Evolutionary conservation across 1,140 invertebrate species (phyloP).

Genomic region (Cotesia chilonis): DNA sequence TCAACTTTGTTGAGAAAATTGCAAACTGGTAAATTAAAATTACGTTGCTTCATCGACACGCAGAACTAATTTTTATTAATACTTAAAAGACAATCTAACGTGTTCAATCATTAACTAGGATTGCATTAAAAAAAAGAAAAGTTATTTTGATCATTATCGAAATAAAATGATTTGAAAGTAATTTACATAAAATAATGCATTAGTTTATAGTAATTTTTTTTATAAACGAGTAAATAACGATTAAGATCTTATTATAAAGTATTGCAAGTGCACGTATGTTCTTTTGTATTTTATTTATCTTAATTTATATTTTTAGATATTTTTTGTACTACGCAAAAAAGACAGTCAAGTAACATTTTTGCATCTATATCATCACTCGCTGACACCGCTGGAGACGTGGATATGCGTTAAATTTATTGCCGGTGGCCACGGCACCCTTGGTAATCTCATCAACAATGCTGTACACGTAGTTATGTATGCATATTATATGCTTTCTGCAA

Average conservation of each 20-base stretch:
- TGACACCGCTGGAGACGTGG: constrained; percentile 95
- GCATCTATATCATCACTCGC: constrained; percentile 94
- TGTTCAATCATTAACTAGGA: no score
- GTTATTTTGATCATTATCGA: no score
- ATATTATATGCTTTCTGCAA: constrained; percentile 91
- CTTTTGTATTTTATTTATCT: not conserved
- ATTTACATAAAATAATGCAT: no score
- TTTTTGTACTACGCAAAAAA: constrained; percentile 93
- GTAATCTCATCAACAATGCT: constrained; percentile 90
- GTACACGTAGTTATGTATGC: constrained; percentile 95
- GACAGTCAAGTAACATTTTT: constrained; percentile 91
- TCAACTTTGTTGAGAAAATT: no score
- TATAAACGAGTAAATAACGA: not conserved
- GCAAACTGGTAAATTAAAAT: no score
- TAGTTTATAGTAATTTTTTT: no score
- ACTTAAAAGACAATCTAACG: no score
- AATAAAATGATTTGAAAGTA: no score
- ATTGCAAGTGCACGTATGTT: not conserved
- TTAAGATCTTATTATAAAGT: no score
- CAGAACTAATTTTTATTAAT: no score
- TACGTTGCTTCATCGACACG: no score
- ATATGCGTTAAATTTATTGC: constrained; percentile 93
- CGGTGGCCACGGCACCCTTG: constrained; percentile 92
- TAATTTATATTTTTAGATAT: constrained; percentile 69
- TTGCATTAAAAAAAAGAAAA: not conserved